Base-by-base conservation (phyloP, 2,888 invertebrate genomes). In the Chymomyza procnemis region DNA sequence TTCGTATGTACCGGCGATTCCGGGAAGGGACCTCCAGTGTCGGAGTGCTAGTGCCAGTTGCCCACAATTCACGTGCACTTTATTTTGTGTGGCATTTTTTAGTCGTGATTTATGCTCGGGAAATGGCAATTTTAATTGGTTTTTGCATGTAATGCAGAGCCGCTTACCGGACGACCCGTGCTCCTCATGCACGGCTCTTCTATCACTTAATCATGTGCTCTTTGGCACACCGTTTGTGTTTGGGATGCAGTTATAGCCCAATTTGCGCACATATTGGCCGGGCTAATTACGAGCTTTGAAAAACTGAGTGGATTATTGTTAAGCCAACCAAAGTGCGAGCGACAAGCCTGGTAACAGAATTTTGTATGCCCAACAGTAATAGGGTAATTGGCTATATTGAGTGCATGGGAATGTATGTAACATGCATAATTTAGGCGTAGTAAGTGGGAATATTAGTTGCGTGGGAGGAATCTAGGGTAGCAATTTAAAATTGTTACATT, bases 41-140 rank as follows among this genome's bases (percentile, higher is more conserved):
- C 4, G 34, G 6, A n/a, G 5, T 14, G 14, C n/a, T 1, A 8
- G 34, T 1, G 34, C 34, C 8, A 1, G 30, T 8, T 12, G 18
- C n/a, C 59, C 47, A 22, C 47, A 22, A 47, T 19, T 30, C 19
- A 30, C 19, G 16, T 46, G n/a, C 9, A 47, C 47, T 47, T 18
- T 21, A 41, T 60, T 46, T 41, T 47, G 19, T 26, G 2, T 26
- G 26, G 9, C 14, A 70, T 72, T 75, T 71, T 69, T 58, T 57
- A 54, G 60, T 67, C 67, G 62, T 74, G 71, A 83, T 83, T 80
- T 85, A 75, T 74, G 71, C 26, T 48, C 56, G 67, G 61, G 69
- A 71, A 76, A 71, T 70, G 71, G 69, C 74, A 80, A 79, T 75
- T 75, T 72, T 85, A 82, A 82, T 82, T 76, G 86, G 73, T 50